Evolutionary conservation across 2,797 vertebrate species (phyloP).

Genomic region (Sylvilagus floridanus): DNA sequence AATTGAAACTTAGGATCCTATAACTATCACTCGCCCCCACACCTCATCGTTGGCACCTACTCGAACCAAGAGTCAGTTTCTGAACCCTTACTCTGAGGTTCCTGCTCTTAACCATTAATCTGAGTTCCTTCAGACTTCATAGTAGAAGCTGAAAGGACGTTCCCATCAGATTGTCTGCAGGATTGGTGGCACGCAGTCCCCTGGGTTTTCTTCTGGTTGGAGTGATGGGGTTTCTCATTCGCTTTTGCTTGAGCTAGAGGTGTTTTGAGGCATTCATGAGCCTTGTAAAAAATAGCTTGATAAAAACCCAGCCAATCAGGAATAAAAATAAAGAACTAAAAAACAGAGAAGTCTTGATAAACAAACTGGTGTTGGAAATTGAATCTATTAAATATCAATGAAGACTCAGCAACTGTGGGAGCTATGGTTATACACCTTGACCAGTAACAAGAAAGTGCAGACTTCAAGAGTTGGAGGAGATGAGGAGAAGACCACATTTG

Average conservation of each 20-base stretch:
- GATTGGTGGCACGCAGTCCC: not conserved
- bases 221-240: not conserved
- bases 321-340: constrained; percentile 28
- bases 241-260: not conserved
- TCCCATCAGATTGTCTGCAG: not conserved
- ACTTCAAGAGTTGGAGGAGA: not conserved
- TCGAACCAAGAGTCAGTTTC: not conserved
- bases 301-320: constrained; percentile 18
- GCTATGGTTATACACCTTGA: not conserved
- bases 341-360: not conserved
- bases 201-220: not conserved
- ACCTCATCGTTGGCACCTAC: not conserved
- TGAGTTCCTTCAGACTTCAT: not conserved
- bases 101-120: not conserved
- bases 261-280: constrained; percentile 18
- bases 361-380: not conserved
- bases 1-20: not conserved
- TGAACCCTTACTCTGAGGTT: not conserved
- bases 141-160: not conserved
- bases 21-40: not conserved
- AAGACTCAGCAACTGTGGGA: not conserved
- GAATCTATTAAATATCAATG: not conserved
- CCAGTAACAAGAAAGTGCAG: not conserved
- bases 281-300: constrained; percentile 2
- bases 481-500: not conserved